Evolutionary conservation across 2,113 vertebrate species (phyloP).

Genomic region (Lycocorax pyrrhopterus): DNA sequence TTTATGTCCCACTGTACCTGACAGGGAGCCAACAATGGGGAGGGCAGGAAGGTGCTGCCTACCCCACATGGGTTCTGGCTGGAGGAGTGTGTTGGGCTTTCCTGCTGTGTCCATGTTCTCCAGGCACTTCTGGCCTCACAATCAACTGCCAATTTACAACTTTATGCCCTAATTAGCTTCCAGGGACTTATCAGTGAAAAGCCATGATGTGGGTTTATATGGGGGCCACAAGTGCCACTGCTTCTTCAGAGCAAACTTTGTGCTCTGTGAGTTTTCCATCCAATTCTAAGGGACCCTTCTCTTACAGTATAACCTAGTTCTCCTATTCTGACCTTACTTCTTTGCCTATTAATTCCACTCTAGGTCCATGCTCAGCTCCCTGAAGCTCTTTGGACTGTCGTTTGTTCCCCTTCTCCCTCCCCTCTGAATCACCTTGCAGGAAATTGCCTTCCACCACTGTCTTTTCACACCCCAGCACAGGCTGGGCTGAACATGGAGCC

Average conservation of each 20-base stretch:
- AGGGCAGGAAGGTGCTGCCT: neutral
- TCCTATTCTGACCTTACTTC: neutral
- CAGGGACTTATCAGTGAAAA: neutral
- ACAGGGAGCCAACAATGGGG: neutral
- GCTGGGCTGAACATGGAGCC: neutral
- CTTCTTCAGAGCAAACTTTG: neutral
- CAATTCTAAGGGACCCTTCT: neutral
- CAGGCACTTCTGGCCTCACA: neutral
- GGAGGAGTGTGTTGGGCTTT: neutral
- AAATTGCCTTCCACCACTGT: neutral
- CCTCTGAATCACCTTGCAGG: neutral
- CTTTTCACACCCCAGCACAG: neutral
- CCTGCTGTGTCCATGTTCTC: neutral
- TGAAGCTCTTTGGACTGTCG: neutral
- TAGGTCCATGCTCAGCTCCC: neutral
- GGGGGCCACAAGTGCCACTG: neutral
- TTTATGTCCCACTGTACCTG: neutral
- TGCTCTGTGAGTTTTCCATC: neutral
- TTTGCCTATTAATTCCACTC: neutral
- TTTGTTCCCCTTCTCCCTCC: neutral
- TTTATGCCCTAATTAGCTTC: neutral
- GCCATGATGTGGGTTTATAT: neutral
- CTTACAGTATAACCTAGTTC: neutral
- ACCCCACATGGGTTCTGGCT: fast-evolving
- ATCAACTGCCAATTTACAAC: neutral